Evolutionary conservation across 2,888 invertebrate genomes (phyloP).

Genomic region (Margaritifera margaritifera): DNA sequence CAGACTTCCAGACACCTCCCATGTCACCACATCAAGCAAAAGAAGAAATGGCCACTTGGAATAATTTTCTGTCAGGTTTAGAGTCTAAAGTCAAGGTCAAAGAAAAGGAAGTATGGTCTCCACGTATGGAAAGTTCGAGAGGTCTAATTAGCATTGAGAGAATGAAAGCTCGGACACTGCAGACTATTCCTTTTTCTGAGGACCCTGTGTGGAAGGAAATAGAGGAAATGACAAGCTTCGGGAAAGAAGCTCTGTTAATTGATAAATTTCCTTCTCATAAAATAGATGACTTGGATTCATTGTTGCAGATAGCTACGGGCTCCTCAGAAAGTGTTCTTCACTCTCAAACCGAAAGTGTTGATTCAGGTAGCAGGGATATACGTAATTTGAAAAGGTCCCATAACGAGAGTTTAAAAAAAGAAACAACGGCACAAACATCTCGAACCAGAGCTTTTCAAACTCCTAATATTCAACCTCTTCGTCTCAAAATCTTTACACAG

Average conservation of each 20-base stretch:
- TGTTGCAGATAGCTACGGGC: slow-evolving; percentile 31
- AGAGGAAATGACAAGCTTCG: slow-evolving; percentile 62
- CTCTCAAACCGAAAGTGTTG: too few relatives aligned
- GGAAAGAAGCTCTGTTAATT: slow-evolving; percentile 26
- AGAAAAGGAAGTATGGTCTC: slow-evolving; percentile 61
- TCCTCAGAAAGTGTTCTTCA: too few relatives aligned
- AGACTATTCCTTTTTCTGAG: slow-evolving; percentile 66
- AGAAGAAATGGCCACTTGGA: too few relatives aligned
- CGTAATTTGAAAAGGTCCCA: too few relatives aligned
- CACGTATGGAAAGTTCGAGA: slow-evolving; percentile 59
- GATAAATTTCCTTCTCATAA: slow-evolving; percentile 17
- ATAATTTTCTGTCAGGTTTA: too few relatives aligned
- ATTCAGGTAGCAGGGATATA: too few relatives aligned
- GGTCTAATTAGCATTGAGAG: slow-evolving; percentile 64
- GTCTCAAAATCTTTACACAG: slow-evolving; percentile 37
- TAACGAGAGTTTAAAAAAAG: too few relatives aligned
- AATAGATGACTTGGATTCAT: slow-evolving; percentile 38
- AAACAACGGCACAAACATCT: too few relatives aligned
- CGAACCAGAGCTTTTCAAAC: slow-evolving; percentile 48
- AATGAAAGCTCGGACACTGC: slow-evolving; percentile 62
- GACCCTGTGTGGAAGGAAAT: slow-evolving; percentile 68
- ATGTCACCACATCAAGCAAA: too few relatives aligned
- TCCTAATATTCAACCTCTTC: slow-evolving; percentile 57
- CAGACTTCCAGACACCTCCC: too few relatives aligned
- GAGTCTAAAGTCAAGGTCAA: too few relatives aligned